phyloP scores from a whole-genome alignment of 2,888 invertebrate species.

The Galeruca laticollis region DNA sequence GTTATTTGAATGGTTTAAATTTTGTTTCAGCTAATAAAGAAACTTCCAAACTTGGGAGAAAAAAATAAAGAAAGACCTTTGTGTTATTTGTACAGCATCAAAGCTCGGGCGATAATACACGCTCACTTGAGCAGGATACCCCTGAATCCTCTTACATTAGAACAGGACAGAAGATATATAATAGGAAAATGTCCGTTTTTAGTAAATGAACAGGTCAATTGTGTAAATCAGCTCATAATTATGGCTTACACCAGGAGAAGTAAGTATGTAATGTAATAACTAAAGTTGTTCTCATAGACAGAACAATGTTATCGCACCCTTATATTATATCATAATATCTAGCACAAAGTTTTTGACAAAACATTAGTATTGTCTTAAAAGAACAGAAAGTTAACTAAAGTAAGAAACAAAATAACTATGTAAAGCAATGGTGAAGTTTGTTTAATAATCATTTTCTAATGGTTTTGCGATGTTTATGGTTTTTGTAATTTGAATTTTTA shows the following conservation, averaged over 20 bases:
- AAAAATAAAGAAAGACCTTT: slow-evolving; percentile 97
- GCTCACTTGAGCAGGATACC: slow-evolving; percentile 92
- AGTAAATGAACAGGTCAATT: slow-evolving; percentile 97
- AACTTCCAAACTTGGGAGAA: slow-evolving; percentile 91
- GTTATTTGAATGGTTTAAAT: background rate
- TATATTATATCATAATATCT: no score
- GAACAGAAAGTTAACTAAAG: no score
- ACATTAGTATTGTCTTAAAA: no score
- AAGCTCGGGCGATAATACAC: slow-evolving; percentile 93
- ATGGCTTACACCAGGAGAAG: slow-evolving; percentile 91
- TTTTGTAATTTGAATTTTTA: no score
- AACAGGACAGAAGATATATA: slow-evolving; percentile 86
- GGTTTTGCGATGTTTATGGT: no score
- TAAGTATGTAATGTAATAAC: no score
- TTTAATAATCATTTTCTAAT: no score
- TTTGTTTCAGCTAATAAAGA: slow-evolving; percentile 81
- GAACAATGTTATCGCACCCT: no score
- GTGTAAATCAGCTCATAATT: slow-evolving; percentile 93
- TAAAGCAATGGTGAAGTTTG: no score
- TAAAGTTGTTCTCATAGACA: no score
- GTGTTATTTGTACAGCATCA: slow-evolving; percentile 91
- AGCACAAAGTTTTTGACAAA: no score
- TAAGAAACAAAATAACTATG: no score
- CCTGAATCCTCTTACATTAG: slow-evolving; percentile 82
- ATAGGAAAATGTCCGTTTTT: slow-evolving; percentile 94